Evolutionary conservation across 2,113 vertebrate genomes (phyloP).

Genomic region (Plecotus auritus): DNA sequence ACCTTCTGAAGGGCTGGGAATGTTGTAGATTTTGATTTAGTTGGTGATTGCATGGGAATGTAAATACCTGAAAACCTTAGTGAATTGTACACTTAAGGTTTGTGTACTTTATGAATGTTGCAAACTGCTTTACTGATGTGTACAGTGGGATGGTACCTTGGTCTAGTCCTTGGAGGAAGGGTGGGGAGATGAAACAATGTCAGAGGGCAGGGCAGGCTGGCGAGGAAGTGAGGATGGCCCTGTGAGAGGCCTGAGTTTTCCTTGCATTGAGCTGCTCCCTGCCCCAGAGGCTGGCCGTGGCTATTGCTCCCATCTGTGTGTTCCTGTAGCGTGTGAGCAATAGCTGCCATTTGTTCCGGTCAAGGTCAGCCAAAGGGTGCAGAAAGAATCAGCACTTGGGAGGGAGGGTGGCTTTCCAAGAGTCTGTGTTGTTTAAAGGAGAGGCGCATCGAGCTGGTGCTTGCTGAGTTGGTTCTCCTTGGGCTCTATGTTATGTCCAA

Average conservation of each 20-base stretch:
- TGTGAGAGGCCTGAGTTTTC: fast-evolving
- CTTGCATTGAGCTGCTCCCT: neutral
- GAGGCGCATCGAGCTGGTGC: neutral
- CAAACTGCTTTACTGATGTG: neutral
- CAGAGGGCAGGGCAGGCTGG: neutral
- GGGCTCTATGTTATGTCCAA: neutral
- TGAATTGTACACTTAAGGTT: neutral
- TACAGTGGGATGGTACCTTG: neutral
- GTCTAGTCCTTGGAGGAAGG: neutral
- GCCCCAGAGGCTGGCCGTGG: neutral
- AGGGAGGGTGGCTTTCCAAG: neutral
- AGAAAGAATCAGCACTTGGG: neutral
- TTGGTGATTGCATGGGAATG: neutral
- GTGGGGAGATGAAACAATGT: neutral
- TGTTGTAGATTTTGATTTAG: neutral
- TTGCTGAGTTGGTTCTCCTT: neutral
- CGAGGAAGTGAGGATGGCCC: neutral
- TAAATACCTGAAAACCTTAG: neutral
- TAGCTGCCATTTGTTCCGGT: neutral
- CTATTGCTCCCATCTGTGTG: neutral
- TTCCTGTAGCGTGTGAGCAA: neutral
- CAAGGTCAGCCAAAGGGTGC: neutral
- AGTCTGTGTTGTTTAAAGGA: neutral
- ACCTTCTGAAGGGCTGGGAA: neutral
- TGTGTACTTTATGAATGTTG: neutral